Evolutionary conservation across 2,797 vertebrate species (phyloP).

Genomic region (Orestias chungarensis): DNA sequence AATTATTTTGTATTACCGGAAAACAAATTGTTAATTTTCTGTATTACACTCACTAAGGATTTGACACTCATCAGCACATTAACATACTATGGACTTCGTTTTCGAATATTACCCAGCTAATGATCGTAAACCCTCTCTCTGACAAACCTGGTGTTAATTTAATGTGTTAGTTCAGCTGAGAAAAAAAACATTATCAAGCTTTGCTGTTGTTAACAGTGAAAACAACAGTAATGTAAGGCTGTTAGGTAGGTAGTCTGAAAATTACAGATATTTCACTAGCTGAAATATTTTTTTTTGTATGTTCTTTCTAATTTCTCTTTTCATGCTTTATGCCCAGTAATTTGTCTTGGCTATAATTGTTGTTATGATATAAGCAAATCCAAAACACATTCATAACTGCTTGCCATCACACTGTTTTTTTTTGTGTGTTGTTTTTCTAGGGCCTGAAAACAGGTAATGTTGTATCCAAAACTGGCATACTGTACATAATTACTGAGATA

Average conservation of each 20-base stretch:
- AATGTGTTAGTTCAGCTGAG: not conserved
- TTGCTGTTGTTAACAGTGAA: not conserved
- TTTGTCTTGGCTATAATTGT: conserved; percentile 3
- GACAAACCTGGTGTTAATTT: not conserved
- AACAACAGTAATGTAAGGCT: not conserved
- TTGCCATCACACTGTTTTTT: conserved; percentile 20
- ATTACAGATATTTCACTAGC: not conserved
- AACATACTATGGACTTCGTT: not conserved
- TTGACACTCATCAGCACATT: not conserved
- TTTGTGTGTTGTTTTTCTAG: conserved; percentile 32
- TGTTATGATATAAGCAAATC: conserved; percentile 7
- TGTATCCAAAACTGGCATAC: conserved; percentile 48
- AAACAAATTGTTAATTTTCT: not conserved
- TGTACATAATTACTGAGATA: conserved; percentile 62
- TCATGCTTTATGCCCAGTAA: conserved; percentile 16
- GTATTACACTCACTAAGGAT: not conserved
- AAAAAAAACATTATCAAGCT: not conserved
- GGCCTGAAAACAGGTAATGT: conserved; percentile 57
- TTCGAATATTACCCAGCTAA: not conserved
- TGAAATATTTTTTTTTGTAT: not conserved
- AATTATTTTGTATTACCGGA: not conserved
- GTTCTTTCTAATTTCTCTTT: not conserved
- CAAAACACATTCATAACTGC: not conserved
- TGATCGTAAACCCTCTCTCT: not conserved
- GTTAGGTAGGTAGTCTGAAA: not conserved